Percentiles rank a stretch among this genome's conserved stretches.
Evolutionary conservation across 2,888 invertebrate species (phyloP).

Genomic region (Chymomyza amoena): DNA sequence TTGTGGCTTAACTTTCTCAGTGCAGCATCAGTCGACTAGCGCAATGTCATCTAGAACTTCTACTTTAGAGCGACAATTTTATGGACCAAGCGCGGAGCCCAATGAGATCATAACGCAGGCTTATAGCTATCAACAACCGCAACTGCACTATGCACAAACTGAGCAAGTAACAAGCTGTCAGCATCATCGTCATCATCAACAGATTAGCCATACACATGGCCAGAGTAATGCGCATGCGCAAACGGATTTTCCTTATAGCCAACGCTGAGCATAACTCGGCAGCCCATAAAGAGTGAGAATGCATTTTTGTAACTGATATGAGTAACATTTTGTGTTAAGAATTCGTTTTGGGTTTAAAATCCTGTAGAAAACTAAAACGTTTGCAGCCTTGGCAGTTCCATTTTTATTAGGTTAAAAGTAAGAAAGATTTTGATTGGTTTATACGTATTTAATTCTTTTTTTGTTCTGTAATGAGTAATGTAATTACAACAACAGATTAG

Average conservation of each 20-base stretch:
- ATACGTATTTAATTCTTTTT: too few relatives aligned
- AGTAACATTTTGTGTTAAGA: not conserved
- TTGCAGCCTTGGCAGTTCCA: conserved; percentile 1
- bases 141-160: conserved; percentile 11
- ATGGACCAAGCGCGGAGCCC: conserved; percentile 8
- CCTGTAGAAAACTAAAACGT: conserved; percentile 1
- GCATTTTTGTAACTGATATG: conserved; percentile 26
- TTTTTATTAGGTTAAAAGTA: not conserved
- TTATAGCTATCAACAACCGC: conserved; percentile 18
- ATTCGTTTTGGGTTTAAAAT: not conserved
- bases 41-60: conserved; percentile 22
- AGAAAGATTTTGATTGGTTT: not conserved
- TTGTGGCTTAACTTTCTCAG: conserved; percentile 70
- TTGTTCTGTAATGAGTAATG: too few relatives aligned
- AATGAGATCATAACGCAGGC: conserved; percentile 18
- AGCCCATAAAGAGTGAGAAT: conserved; percentile 45
- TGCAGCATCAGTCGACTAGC: conserved; percentile 43
- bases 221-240: conserved; percentile 56
- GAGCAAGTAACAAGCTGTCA: conserved; percentile 46
- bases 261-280: conserved; percentile 28
- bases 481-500: too few relatives aligned
- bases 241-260: conserved; percentile 64
- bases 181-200: conserved; percentile 43
- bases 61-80: conserved; percentile 35
- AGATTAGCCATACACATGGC: conserved; percentile 21